These are phyloP conservation scores for Anagyrus pseudococci DNA, from an alignment of 2,888 invertebrate species.

Conservation along the genomic window DNA sequence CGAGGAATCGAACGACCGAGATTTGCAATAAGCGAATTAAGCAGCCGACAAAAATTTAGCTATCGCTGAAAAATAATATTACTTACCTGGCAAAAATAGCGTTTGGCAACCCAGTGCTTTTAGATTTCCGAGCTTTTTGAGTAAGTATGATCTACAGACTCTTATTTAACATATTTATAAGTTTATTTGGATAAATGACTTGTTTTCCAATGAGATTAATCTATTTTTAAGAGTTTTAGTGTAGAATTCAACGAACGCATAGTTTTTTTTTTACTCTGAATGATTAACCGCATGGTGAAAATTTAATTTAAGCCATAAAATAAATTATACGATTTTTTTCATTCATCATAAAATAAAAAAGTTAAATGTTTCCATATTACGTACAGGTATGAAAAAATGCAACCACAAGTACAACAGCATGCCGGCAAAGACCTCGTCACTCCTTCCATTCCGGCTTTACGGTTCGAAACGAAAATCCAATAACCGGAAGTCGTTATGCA, in stretches of 20 bases:
- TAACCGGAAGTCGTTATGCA: constrained; percentile 38
- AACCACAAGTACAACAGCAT: constrained; percentile 41
- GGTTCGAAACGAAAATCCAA: constrained; percentile 36
- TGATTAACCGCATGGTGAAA: neutral
- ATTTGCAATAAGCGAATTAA: neutral
- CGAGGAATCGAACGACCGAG: too few species aligned
- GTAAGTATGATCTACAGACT: constrained; percentile 30
- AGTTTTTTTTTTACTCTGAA: neutral
- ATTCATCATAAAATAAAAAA: neutral
- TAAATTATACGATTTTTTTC: constrained; percentile 4
- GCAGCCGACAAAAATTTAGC: constrained; percentile 1
- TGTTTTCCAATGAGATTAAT: neutral
- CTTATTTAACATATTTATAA: neutral
- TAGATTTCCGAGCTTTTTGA: constrained; percentile 23
- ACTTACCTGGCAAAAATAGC: constrained; percentile 19
- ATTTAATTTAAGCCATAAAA: neutral
- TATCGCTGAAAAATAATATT: neutral
- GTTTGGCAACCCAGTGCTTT: constrained; percentile 29
- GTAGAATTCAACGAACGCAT: neutral
- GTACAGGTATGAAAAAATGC: constrained; percentile 38
- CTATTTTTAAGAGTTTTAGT: too few species aligned
- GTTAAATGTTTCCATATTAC: constrained; percentile 15
- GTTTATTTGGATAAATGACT: neutral
- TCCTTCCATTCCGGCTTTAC: constrained; percentile 35
- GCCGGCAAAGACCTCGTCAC: constrained; percentile 39